Conservation (phyloP, 2,797 vertebrate species). For the Phoxinus dragarum region DNA sequence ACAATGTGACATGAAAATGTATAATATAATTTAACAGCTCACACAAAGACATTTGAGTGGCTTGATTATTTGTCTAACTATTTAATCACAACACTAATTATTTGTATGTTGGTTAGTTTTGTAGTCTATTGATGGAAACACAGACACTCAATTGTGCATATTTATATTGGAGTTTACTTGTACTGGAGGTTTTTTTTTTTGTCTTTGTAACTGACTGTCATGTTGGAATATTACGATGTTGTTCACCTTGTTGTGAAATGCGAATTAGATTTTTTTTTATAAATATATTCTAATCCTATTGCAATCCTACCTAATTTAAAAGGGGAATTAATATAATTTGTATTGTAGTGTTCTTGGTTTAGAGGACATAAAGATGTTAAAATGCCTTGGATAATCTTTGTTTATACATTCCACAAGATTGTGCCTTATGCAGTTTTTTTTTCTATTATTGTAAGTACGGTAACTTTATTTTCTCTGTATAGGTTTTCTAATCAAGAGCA, state of each 20-base stretch:
- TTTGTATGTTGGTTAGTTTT: conserved; percentile 22
- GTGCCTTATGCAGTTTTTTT: conserved; percentile 61
- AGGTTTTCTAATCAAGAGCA: conserved; percentile 48
- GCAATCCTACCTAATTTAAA: conserved; percentile 62
- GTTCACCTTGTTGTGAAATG: conserved; percentile 47
- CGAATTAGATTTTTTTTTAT: conserved; percentile 47
- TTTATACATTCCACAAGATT: conserved; percentile 52
- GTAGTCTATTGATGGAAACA: neutral
- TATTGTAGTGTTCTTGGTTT: conserved; percentile 50
- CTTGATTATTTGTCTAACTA: conserved; percentile 3
- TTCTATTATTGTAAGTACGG: conserved; percentile 59
- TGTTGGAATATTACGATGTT: conserved; percentile 68
- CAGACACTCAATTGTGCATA: conserved; percentile 39
- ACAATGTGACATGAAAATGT: conserved; percentile 11
- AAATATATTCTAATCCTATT: neutral
- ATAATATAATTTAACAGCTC: conserved; percentile 26
- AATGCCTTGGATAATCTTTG: conserved; percentile 67
- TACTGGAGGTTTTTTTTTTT: conserved; percentile 9
- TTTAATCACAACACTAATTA: conserved; percentile 31
- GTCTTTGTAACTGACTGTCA: conserved; percentile 65
- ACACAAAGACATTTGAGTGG: conserved; percentile 4
- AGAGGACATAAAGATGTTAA: conserved; percentile 57
- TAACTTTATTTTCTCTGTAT: conserved; percentile 49
- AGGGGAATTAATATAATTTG: conserved; percentile 57
- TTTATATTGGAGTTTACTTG: conserved; percentile 47